Evolutionary conservation across 1,140 invertebrate species (phyloP).

Genomic region (Brachionus calyciflorus): DNA sequence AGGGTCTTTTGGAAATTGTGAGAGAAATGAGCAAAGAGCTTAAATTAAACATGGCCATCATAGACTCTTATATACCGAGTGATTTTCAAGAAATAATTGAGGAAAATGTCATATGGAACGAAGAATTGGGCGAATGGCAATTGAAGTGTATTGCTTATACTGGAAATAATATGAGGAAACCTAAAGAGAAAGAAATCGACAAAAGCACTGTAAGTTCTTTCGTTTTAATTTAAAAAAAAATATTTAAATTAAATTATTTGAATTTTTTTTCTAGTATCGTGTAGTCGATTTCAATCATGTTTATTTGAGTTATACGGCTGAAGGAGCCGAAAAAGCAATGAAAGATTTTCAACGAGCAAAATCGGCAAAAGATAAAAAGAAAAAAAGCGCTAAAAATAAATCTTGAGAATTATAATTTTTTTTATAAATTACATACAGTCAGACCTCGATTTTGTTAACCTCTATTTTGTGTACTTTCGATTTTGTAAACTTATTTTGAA

Average conservation of each 20-base stretch:
- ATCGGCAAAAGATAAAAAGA: constrained; percentile 29
- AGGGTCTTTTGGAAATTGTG: constrained; percentile 78
- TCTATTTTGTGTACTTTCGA: too few species aligned
- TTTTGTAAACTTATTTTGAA: too few species aligned
- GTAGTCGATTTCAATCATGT: constrained; percentile 60
- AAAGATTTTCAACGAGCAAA: constrained; percentile 25
- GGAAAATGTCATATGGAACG: constrained; percentile 89
- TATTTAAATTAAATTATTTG: neutral
- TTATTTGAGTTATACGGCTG: constrained; percentile 61
- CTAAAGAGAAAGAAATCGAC: constrained; percentile 15
- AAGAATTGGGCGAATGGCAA: constrained; percentile 97
- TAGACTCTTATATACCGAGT: constrained; percentile 91
- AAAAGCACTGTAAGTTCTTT: constrained; percentile 21
- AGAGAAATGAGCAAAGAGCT: constrained; percentile 72
- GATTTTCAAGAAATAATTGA: constrained; percentile 85
- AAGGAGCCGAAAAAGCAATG: constrained; percentile 55
- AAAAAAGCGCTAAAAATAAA: constrained; percentile 30
- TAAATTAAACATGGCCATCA: constrained; percentile 77
- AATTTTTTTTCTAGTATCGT: constrained; percentile 11
- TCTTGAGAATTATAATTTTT: too few species aligned
- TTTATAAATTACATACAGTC: too few species aligned
- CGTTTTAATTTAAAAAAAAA: neutral
- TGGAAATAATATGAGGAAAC: constrained; percentile 92
- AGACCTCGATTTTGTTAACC: too few species aligned
- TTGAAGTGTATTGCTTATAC: constrained; percentile 95